Evolutionary conservation across 2,888 invertebrate species (phyloP), one percentile per base, ranked within the genome.

Genomic region (Lasioglossum vierecki): DNA sequence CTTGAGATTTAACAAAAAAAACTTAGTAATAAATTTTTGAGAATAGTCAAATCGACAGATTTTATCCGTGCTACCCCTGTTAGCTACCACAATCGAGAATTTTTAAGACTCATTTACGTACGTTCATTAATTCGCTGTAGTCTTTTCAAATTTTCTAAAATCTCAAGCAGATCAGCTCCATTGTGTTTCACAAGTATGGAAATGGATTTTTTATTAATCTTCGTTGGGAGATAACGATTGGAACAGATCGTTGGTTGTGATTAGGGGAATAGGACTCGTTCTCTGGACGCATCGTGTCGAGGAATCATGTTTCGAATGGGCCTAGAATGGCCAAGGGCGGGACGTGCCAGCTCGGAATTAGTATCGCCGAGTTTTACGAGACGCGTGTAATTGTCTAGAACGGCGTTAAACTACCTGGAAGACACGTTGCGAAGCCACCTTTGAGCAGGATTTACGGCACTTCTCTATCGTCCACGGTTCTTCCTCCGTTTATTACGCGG

Each of bases 381-480:
- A 6, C 44, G 44, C 22, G 71, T 71, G 71, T 44, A 71, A 71
- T 71, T 71, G 41, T 71, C 71, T 44, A 26, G 13, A 44, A 44
- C 71, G 71, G 41, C 15, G 71, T 41, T 70, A 70, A 41, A 70
- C 39, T 70, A 70, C 70, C 39, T 41, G n/a, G 70, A 13, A 22
- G 70, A 41, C n/a, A 70, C 70, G 41, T 41, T n/a, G 39, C 39
- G 41, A 9, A 70, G 41, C 70, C 70, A 41, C 41, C 70, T 66
- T 35, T 35, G 35, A 41, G 70, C 11, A 70, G 70, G 41, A 70
- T 70, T 41, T 70, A 70, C 70, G 70, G n/a, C 41, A 22, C n/a
- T 70, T n/a, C 41, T 70, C 60, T 30, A 63, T 63, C 60, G 70
- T n/a, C 22, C 70, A 70, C 41, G 41, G 39, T 70, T n/a, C 70